Conservation (phyloP, 2,888 invertebrate species). For the Gandaritis pyraliata region DNA sequence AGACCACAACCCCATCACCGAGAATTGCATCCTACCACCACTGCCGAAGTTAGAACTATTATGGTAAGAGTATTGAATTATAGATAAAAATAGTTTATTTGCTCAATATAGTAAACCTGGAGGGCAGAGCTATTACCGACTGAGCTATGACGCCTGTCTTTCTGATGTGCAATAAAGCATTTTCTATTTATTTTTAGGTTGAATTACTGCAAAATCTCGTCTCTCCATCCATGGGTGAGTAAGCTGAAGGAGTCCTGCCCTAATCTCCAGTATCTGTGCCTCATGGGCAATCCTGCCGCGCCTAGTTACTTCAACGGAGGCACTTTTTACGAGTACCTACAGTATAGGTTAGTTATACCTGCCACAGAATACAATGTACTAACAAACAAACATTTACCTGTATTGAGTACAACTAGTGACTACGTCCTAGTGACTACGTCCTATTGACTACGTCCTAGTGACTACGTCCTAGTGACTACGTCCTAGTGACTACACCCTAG, state of each 20-base stretch:
- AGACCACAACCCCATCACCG: conserved; percentile 91
- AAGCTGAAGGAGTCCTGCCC: conserved; percentile 89
- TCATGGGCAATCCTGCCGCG: conserved; percentile 94
- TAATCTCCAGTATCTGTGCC: conserved; percentile 88
- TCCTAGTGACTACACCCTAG: too few species aligned
- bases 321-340: conserved; percentile 89
- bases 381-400: too few species aligned
- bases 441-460: too few species aligned
- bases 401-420: too few species aligned
- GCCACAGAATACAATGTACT: too few species aligned
- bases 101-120: too few species aligned
- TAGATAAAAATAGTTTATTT: too few species aligned
- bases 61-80: conserved; percentile 84
- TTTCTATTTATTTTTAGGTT: conserved; percentile 70
- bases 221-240: conserved; percentile 89
- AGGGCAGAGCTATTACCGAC: too few species aligned
- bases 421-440: too few species aligned
- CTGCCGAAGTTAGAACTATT: conserved; percentile 89
- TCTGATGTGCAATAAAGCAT: too few species aligned
- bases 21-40: conserved; percentile 88
- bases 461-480: too few species aligned
- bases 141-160: too few species aligned
- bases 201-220: conserved; percentile 86
- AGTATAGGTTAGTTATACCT: conserved; percentile 86
- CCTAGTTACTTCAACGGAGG: conserved; percentile 91